These are phyloP conservation scores for Drymodes brunneopygia DNA, from an alignment of 2,113 vertebrate species.

Conservation along the genomic window DNA sequence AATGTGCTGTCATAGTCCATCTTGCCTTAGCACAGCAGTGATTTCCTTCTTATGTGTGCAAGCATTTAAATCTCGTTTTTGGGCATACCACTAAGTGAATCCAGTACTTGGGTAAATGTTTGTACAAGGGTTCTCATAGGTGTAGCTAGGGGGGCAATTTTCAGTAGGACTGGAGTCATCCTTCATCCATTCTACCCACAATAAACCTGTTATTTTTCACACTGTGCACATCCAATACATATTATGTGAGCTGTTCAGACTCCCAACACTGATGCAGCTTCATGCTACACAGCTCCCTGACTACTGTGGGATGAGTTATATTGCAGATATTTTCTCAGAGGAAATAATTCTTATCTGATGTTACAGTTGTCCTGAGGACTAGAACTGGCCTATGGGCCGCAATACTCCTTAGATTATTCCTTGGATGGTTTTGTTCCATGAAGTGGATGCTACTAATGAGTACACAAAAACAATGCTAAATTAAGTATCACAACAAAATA, in stretches of 20 bases:
- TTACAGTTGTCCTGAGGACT: not conserved
- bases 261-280: not conserved
- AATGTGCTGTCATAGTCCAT: not conserved
- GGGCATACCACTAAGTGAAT: not conserved
- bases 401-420: not conserved
- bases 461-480: not conserved
- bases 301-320: not conserved
- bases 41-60: not conserved
- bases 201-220: not conserved
- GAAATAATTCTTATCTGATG: not conserved
- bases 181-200: not conserved
- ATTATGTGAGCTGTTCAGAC: not conserved
- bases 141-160: not conserved
- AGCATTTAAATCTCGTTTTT: not conserved
- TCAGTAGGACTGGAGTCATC: not conserved
- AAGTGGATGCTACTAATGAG: not conserved
- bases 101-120: not conserved
- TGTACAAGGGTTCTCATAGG: not conserved
- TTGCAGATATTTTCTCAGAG: not conserved
- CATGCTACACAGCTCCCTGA: not conserved
- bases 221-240: not conserved
- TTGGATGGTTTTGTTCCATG: not conserved
- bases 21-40: not conserved
- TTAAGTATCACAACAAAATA: not conserved
- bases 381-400: not conserved